Percentiles rank a stretch among this genome's conserved stretches.
phyloP scores from a whole-genome alignment of 2,113 vertebrate genomes.

The Apodemus speciosus region DNA sequence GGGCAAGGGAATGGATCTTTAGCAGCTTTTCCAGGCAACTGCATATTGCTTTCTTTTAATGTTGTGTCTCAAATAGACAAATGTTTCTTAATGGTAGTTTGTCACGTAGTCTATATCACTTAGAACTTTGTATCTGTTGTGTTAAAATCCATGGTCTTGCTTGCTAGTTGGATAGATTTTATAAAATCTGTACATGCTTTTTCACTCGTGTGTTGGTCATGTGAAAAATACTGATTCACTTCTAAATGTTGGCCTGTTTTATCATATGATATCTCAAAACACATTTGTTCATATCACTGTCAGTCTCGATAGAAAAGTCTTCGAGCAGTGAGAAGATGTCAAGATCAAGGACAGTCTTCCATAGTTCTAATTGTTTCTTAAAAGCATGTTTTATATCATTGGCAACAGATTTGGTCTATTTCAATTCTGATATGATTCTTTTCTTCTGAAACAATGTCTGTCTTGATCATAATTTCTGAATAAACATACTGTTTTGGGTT shows the following conservation, averaged over 20 bases:
- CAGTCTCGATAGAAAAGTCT: not conserved
- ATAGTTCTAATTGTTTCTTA: slow-evolving; percentile 41
- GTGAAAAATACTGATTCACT: slow-evolving; percentile 30
- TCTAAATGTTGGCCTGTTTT: slow-evolving; percentile 20
- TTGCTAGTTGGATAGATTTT: slow-evolving; percentile 27
- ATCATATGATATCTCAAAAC: not conserved
- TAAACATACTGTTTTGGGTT: not conserved
- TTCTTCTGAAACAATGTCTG: slow-evolving; percentile 27
- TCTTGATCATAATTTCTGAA: not conserved
- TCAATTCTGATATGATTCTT: not conserved
- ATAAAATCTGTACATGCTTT: not conserved
- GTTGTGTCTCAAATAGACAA: not conserved
- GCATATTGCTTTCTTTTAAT: not conserved
- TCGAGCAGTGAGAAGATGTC: not conserved
- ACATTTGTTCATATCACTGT: not conserved
- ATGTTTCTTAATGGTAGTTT: slow-evolving; percentile 13
- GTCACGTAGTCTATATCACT: not conserved
- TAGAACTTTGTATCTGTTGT: not conserved
- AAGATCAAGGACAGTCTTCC: not conserved
- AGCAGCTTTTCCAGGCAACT: not conserved
- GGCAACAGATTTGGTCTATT: slow-evolving; percentile 39
- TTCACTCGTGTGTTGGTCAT: not conserved
- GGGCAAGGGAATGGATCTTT: not conserved
- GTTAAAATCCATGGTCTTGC: not conserved
- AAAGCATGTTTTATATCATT: slow-evolving; percentile 1